Base-by-base conservation (phyloP, 1,140 invertebrate species). In the Coenobita brevimanus region DNA sequence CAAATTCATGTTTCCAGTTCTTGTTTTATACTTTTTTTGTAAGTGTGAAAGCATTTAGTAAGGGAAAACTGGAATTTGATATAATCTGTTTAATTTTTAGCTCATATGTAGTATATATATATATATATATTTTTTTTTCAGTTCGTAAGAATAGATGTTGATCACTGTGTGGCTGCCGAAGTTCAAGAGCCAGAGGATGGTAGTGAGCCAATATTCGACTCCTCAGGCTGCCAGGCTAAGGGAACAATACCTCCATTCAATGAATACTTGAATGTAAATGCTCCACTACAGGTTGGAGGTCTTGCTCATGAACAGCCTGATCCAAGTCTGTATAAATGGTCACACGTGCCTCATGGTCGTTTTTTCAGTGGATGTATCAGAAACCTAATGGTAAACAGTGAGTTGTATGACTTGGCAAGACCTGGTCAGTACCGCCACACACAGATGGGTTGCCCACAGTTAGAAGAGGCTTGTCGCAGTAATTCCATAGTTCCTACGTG, bases 201-300 rank as follows among this genome's bases (percentile, higher is more conserved):
- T 36, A 95, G 95, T 50, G 96, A 97, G 0, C 92, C 93, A 24
- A 95, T 96, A 91, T 97, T 98, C 92, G 97, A 98, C 91, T 96
- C 97, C 88, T 95, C 95, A 3, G 95, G 95, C 15, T 99, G 98
- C 93, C 97, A 99, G 93, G 97, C 96, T 0, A 94, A 95, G 82
- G 97, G 97, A 15, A 95, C 94, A 0, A 97, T 99, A 89, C 97
- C 97, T 17, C 97, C 97, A 1, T 99, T 99, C 93, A 98, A 98
- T 92, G 97, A 98, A 92, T 99, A 98, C 91, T 93, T 99, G 2
- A 99, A 99, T 93, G 97, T 99, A 0, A 99, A 99, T 93, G 95
- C 97, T 0, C 97, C 98, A 0, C 93, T 99, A 36, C 98, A 99
- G 94, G 94, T 99, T 69, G 98, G 98, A 54, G 98, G 98, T 1